Percentiles rank a stretch among this genome's conserved stretches.
These are phyloP conservation scores for Aporophyla lueneburgensis DNA, from an alignment of 2,888 invertebrate genomes.

Conservation along the genomic window DNA sequence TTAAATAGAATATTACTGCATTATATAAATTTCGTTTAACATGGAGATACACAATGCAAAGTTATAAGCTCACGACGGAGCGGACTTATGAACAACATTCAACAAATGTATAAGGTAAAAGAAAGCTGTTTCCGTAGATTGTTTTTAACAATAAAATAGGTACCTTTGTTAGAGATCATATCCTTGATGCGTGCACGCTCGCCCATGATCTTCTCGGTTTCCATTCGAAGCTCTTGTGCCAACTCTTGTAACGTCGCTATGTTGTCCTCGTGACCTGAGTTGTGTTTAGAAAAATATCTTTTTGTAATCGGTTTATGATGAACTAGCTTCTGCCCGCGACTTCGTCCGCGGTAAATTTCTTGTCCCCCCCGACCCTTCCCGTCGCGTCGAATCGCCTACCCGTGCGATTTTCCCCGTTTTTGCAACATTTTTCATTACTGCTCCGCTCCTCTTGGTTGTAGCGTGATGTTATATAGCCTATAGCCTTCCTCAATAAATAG, in stretches of 20 bases:
- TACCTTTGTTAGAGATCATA: slow-evolving; percentile 86
- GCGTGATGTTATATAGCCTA: too few relatives aligned
- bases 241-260: slow-evolving; percentile 86
- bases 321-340: too few relatives aligned
- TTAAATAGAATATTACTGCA: not conserved
- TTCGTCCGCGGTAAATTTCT: too few relatives aligned
- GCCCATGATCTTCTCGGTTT: slow-evolving; percentile 87
- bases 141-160: not conserved
- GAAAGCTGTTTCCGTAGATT: not conserved
- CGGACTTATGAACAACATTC: not conserved
- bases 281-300: not conserved
- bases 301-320: not conserved
- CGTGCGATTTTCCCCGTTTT: too few relatives aligned
- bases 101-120: not conserved
- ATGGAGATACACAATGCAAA: not conserved
- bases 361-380: too few relatives aligned
- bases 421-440: too few relatives aligned
- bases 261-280: slow-evolving; percentile 84
- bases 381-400: too few relatives aligned
- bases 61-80: not conserved
- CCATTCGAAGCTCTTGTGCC: slow-evolving; percentile 86
- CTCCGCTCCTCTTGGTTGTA: too few relatives aligned
- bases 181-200: slow-evolving; percentile 87
- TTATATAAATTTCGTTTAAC: not conserved
- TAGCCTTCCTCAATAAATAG: too few relatives aligned